Evolutionary conservation across 2,113 vertebrate genomes (phyloP).

Genomic region (Malurus alboscapulatus): DNA sequence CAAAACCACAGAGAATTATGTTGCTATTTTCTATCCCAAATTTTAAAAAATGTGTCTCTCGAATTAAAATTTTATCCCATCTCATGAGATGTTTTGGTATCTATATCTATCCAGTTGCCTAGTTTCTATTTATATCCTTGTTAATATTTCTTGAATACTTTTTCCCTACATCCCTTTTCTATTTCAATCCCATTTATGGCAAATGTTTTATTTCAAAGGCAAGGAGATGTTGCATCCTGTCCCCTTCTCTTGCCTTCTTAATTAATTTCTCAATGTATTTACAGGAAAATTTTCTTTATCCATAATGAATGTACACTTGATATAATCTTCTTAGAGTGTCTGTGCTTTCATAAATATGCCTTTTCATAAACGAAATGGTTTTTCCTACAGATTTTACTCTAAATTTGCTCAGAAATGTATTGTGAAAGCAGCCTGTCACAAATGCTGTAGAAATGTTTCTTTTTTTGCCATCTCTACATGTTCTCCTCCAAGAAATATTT

Average conservation of each 20-base stretch:
- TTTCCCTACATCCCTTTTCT: not conserved
- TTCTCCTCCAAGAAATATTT: conserved; percentile 22
- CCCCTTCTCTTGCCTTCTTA: not conserved
- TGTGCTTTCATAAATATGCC: not conserved
- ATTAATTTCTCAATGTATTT: not conserved
- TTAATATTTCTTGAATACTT: not conserved
- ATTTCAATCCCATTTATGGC: not conserved
- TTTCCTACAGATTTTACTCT: not conserved
- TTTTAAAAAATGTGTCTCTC: not conserved
- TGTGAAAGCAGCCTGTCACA: conserved; percentile 20
- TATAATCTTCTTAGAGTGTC: not conserved
- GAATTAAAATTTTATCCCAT: not conserved
- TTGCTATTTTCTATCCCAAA: not conserved
- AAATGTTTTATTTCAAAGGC: not conserved
- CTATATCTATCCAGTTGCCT: not conserved
- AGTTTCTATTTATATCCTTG: not conserved
- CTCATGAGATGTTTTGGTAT: not conserved
- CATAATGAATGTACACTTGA: not conserved
- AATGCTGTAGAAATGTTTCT: not conserved
- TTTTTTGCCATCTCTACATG: not conserved
- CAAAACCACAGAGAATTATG: not conserved
- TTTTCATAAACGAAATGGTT: not conserved
- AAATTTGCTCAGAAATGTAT: not conserved
- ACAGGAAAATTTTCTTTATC: not conserved
- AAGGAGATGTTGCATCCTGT: not conserved